Conservation (phyloP, 1,140 invertebrate species). For the honey bee (Apis mellifera) region DNA sequence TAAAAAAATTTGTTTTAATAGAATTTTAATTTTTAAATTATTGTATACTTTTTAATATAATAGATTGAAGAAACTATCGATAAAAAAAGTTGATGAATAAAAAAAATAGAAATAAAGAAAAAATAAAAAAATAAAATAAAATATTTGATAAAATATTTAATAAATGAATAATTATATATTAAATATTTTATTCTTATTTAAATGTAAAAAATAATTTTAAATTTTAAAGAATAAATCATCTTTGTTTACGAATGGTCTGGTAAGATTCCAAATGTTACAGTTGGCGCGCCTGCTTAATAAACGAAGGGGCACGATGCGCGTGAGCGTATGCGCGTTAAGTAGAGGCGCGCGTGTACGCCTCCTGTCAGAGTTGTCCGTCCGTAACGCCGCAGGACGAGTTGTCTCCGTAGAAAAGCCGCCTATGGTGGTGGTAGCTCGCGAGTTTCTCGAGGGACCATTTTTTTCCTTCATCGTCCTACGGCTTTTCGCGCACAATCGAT, state of each 20-base stretch:
- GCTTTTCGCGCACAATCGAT: slow-evolving; percentile 24
- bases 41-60: too few relatives aligned
- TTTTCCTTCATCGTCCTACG: not conserved
- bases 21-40: too few relatives aligned
- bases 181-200: too few relatives aligned
- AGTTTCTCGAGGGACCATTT: not conserved
- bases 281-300: slow-evolving; percentile 33
- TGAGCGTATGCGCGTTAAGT: slow-evolving; percentile 44
- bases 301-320: slow-evolving; percentile 34
- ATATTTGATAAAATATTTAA: too few relatives aligned
- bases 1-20: too few relatives aligned
- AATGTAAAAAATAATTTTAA: not conserved
- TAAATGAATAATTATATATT: too few relatives aligned
- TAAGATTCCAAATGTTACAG: slow-evolving; percentile 15
- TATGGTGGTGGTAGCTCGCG: slow-evolving; percentile 45
- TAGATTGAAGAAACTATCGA: too few relatives aligned
- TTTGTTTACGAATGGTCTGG: slow-evolving; percentile 11
- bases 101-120: too few relatives aligned
- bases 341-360: slow-evolving; percentile 57
- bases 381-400: slow-evolving; percentile 59
- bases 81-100: too few relatives aligned
- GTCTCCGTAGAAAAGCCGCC: slow-evolving; percentile 50
- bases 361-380: slow-evolving; percentile 54
- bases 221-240: not conserved
- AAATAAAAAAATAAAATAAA: too few relatives aligned